phyloP scores from a whole-genome alignment of 2,797 vertebrate species.

The Bradypodion pumilum region DNA sequence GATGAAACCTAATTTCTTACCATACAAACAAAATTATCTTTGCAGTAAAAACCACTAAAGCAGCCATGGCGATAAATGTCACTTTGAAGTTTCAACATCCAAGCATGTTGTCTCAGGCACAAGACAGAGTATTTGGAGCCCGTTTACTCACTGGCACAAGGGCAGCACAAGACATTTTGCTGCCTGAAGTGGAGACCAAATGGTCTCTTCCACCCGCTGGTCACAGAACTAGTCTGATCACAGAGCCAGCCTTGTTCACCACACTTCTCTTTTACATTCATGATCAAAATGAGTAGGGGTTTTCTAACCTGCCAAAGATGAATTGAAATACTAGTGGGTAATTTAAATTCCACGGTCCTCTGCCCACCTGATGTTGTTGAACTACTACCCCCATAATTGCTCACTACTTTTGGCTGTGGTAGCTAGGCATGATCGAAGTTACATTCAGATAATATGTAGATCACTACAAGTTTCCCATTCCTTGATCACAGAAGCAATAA shows the following conservation, averaged over 20 bases:
- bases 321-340: not conserved
- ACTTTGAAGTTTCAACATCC: slow-evolving; percentile 6
- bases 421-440: not conserved
- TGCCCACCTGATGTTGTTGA: not conserved
- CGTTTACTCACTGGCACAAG: not conserved
- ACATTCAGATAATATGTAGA: too few relatives aligned
- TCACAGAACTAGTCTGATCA: too few relatives aligned
- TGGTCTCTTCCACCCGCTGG: too few relatives aligned
- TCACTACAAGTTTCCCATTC: too few relatives aligned
- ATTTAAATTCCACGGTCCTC: too few relatives aligned
- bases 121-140: not conserved
- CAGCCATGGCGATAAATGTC: slow-evolving; percentile 6
- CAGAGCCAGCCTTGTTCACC: not conserved
- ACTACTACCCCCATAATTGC: not conserved
- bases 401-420: not conserved
- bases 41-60: not conserved
- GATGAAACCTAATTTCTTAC: slow-evolving; percentile 27
- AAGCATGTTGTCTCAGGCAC: not conserved
- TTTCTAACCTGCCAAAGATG: not conserved
- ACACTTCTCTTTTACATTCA: not conserved
- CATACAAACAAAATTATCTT: slow-evolving; percentile 2
- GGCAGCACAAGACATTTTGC: not conserved
- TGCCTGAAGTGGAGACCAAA: not conserved
- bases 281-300: not conserved
- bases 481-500: too few relatives aligned